Percentiles rank a stretch among this genome's conserved stretches.
These are phyloP conservation scores for Pachyuromys duprasi DNA, from an alignment of 2,797 vertebrate genomes.

Conservation along the genomic window DNA sequence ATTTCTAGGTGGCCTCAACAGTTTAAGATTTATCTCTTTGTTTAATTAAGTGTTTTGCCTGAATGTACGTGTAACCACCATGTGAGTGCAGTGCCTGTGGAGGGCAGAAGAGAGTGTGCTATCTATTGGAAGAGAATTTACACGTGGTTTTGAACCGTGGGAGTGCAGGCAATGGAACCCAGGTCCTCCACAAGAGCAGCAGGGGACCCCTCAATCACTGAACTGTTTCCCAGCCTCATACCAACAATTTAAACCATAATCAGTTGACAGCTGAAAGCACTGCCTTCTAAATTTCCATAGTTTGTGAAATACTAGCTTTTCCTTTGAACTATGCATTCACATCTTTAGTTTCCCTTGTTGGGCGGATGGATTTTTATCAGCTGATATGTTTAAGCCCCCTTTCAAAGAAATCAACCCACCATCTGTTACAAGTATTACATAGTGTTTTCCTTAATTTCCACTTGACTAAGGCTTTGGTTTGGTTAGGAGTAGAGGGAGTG, in stretches of 20 bases:
- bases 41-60: neutral
- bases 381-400: neutral
- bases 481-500: neutral
- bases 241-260: neutral
- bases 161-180: neutral
- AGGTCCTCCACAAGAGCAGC: no score
- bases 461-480: neutral
- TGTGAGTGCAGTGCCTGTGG: no score
- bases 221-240: neutral
- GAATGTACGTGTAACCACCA: no score
- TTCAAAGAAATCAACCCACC: constrained; percentile 24
- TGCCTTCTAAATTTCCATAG: neutral
- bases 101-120: neutral
- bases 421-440: neutral
- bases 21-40: neutral
- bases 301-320: neutral
- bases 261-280: neutral
- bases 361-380: neutral
- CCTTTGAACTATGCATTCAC: constrained; percentile 10
- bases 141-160: neutral
- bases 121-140: neutral
- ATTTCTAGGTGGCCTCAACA: neutral
- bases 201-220: neutral
- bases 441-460: neutral
- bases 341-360: constrained; percentile 6